Evolutionary conservation across 2,888 invertebrate genomes (phyloP), one percentile per base, ranked within the genome.

Genomic region (Rhaphigaster nebulosa): DNA sequence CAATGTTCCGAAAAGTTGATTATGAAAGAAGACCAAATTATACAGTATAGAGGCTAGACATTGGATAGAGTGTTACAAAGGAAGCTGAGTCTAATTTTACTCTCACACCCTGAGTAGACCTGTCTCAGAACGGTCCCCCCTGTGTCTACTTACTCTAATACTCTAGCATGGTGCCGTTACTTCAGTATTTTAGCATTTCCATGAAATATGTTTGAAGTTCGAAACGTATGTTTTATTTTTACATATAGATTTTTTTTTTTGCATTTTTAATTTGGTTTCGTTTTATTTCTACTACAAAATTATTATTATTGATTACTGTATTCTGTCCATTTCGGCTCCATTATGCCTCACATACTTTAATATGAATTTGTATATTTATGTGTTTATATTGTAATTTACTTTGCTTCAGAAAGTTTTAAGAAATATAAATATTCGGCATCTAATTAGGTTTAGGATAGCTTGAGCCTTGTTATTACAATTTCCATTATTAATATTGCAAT

Each of bases 41-140:
- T 76, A 76, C 20, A 23, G 34, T 34, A 23, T 38, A 34, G 70
- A 23, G 70, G 1, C 70, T 38, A 76, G 70, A 38, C 70, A 76
- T 76, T 76, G 70, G 70, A 76, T 38, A 8, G 70, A 76, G 70
- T 76, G 84, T 84, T 41, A 84, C 84, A 84, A 84, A 84, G 84
- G 84, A 84, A 84, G 84, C 84, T 84, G n/a, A 6, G 38, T 84
- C 84, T 84, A 84, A 84, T 84, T 84, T 84, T 84, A 84, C 45
- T 12, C 84, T 84, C 84, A n/a, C 45, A n/a, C 45, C 84, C 84
- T 84, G 45, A 41, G 84, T 45, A 84, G 84, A 41, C 41, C 84
- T 84, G 84, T 84, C 45, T 76, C 70, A 23, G 70, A 5, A 8
- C 70, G 38, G 70, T 76, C 70, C 38, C 70, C 65, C 34, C 38